These are phyloP conservation scores for Panagrolaimus sp. DNA, from an alignment of 1,140 invertebrate species.

Conservation along the genomic window DNA sequence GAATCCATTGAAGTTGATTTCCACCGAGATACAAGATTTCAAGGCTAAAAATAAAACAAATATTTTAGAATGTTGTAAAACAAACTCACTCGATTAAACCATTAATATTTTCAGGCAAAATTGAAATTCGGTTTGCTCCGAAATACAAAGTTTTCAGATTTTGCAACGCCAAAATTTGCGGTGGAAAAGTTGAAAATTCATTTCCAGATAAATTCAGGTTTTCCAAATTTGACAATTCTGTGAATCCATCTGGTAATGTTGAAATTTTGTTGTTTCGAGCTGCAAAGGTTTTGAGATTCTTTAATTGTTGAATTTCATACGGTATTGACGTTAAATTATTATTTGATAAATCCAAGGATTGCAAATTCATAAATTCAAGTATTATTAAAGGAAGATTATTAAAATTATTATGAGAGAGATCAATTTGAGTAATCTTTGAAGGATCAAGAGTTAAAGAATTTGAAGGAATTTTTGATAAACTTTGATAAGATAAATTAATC, in stretches of 20 bases:
- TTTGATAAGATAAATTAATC: no score
- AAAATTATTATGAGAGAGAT: conserved; percentile 20
- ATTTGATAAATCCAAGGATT: conserved; percentile 91
- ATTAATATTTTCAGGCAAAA: conserved; percentile 75
- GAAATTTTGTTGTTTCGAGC: conserved; percentile 62
- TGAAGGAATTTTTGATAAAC: no score
- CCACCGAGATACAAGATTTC: conserved; percentile 84
- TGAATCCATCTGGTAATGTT: conserved; percentile 77
- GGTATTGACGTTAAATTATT: conserved; percentile 76
- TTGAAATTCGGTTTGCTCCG: conserved; percentile 75
- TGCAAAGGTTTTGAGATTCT: conserved; percentile 71
- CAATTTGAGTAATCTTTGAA: conserved; percentile 12
- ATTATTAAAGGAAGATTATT: conserved; percentile 88
- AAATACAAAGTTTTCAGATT: conserved; percentile 79
- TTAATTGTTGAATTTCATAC: conserved; percentile 73
- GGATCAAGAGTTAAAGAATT: no score
- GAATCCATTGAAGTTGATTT: conserved; percentile 80
- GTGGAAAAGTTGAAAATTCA: conserved; percentile 74
- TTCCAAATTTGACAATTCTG: conserved; percentile 65
- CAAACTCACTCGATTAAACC: conserved; percentile 65
- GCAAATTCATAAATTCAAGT: conserved; percentile 82
- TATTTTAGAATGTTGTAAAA: no score
- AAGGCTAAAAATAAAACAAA: conserved; percentile 66
- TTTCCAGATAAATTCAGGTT: conserved; percentile 89
- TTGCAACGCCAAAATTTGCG: conserved; percentile 74